Evolutionary conservation across 1,140 invertebrate genomes (phyloP), one percentile per base, ranked within the genome.

Genomic region (Holotrichia oblita): DNA sequence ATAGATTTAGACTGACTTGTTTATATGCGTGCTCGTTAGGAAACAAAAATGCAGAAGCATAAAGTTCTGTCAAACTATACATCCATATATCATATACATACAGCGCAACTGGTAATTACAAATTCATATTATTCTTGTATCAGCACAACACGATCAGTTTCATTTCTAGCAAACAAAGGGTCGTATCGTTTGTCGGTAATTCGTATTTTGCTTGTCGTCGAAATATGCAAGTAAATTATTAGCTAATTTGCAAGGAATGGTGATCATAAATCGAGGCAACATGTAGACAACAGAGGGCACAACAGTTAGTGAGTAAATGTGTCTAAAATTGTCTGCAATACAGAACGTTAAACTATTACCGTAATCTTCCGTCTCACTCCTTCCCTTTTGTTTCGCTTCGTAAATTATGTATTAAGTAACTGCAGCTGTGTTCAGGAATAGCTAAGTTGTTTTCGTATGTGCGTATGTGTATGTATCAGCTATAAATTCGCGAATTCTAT

Each of bases 401-500:
- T 55, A n/a, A 55, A 41, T 76, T 76, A 76, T 24, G 42, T 24
- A 76, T 24, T 3, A 74, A n/a, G 8, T 7, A 12, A 7, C 22
- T 55, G 74, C 74, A 55, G 74, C 74, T 76, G 74, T 76, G 42
- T 55, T 0, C 20, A 41, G 10, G 73, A 74, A 74, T 74, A 42
- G 73, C 17, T 74, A 74, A 42, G 17, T 41, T 34, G 27, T 34
- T 2, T 4, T 34, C 27, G 27, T 34, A 34, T 34, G 4, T 34
- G 27, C 4, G 4, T 34, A 34, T 4, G 27, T 59, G 41, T 22
- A 14, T n/a, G 74, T 24, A 76, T 76, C 74, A 22, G 41, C 22
- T 55, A 59, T 76, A 76, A 76, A 76, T 76, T 76, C 74, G 74
- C 74, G 10, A 76, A 76, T 76, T 76, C 74, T 55, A 8, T 34